These are phyloP conservation scores for Corapipo altera DNA, from an alignment of 2,113 vertebrate genomes.

Conservation along the genomic window DNA sequence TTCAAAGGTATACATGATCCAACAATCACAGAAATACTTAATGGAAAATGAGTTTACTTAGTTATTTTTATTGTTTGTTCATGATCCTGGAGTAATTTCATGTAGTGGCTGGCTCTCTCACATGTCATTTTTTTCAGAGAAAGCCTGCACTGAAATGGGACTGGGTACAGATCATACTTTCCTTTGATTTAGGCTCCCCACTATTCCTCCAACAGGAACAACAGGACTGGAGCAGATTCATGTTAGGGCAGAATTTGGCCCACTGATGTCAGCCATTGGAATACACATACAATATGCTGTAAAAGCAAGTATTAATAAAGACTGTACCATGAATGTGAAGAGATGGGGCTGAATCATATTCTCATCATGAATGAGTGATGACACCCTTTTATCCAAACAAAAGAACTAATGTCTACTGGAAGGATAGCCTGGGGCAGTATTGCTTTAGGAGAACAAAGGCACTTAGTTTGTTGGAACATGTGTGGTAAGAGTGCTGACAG, in stretches of 20 bases:
- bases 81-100: neutral
- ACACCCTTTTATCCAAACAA: constrained; percentile 63
- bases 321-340: neutral
- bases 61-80: neutral
- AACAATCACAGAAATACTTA: neutral
- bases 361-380: constrained; percentile 42
- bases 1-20: neutral
- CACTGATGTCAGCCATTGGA: constrained; percentile 10
- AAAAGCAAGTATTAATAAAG: constrained; percentile 49
- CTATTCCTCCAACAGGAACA: neutral
- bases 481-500: constrained; percentile 27
- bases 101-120: neutral
- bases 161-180: neutral
- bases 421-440: constrained; percentile 45
- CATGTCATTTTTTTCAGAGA: neutral
- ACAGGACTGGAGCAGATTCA: neutral
- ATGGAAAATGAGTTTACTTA: neutral
- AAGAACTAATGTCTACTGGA: constrained; percentile 60
- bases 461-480: constrained; percentile 35
- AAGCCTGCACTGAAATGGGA: neutral
- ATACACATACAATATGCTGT: neutral
- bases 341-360: constrained; percentile 34
- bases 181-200: neutral
- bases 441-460: constrained; percentile 63
- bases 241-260: constrained; percentile 1